Evolutionary conservation across 2,113 vertebrate species (phyloP).

Genomic region (Barbus barbus): DNA sequence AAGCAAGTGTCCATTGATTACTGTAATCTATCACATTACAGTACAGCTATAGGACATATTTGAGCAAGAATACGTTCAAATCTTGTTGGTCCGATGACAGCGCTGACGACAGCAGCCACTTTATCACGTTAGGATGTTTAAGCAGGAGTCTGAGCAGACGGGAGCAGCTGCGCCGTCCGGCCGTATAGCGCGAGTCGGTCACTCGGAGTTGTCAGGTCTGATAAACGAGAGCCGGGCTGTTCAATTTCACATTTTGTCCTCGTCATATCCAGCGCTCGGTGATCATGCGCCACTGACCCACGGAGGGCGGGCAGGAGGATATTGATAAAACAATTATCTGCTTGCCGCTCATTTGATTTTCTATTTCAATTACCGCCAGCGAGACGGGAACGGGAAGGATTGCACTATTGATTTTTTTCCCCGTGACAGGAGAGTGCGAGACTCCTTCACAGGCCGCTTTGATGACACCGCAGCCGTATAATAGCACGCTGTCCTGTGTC

Average conservation of each 20-base stretch:
- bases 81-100: not conserved
- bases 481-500: not conserved
- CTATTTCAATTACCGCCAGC: conserved; percentile 92
- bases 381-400: conserved; percentile 88
- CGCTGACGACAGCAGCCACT: not conserved
- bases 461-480: conserved; percentile 30
- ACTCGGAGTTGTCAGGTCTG: conserved; percentile 89
- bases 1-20: not conserved
- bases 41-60: not conserved
- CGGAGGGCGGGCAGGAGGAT: conserved; percentile 89
- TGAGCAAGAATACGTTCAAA: not conserved
- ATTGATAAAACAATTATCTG: conserved; percentile 97
- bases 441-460: conserved; percentile 32
- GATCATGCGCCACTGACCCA: conserved; percentile 90
- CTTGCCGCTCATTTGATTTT: conserved; percentile 94
- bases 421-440: conserved; percentile 76
- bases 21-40: not conserved
- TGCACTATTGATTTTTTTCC: conserved; percentile 85
- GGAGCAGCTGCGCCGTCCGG: conserved; percentile 6
- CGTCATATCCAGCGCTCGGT: conserved; percentile 88
- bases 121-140: not conserved
- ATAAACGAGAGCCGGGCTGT: conserved; percentile 90
- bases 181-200: conserved; percentile 81
- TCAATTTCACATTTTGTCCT: conserved; percentile 94
- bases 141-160: not conserved